These are phyloP conservation scores for Gobio gobio DNA, from an alignment of 2,113 vertebrate species.

Conservation along the genomic window DNA sequence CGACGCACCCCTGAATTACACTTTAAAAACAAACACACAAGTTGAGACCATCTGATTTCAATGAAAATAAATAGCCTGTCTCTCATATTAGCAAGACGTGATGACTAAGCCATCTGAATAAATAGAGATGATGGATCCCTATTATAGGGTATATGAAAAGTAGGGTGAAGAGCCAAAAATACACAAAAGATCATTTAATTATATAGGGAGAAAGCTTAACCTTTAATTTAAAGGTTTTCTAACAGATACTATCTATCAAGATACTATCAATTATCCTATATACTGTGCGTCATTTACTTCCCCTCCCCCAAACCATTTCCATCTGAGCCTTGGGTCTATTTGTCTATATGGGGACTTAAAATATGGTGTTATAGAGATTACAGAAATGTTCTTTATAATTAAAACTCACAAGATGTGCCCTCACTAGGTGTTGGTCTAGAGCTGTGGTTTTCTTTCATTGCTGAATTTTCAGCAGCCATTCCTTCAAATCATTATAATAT, in stretches of 20 bases:
- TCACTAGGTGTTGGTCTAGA: conserved; percentile 17
- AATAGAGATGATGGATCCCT: conserved; percentile 30
- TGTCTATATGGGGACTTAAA: conserved; percentile 40
- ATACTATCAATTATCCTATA: conserved; percentile 56
- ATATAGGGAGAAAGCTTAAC: conserved; percentile 43
- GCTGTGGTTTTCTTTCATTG: neutral
- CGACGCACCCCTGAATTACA: neutral
- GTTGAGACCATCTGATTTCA: conserved; percentile 6
- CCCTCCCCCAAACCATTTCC: conserved; percentile 47
- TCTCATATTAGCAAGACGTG: conserved; percentile 4
- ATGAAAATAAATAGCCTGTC: conserved; percentile 14
- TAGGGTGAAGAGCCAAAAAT: conserved; percentile 48
- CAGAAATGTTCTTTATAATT: conserved; percentile 1
- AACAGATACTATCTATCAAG: conserved; percentile 49
- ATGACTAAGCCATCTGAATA: conserved; percentile 30
- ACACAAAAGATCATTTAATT: conserved; percentile 51
- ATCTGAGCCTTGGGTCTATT: conserved; percentile 32
- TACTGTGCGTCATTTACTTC: conserved; percentile 34
- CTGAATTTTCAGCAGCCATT: too few relatives aligned
- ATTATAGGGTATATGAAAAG: conserved; percentile 23
- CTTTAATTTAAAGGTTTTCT: conserved; percentile 54
- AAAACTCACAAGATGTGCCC: neutral
- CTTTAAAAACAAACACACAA: conserved; percentile 22
- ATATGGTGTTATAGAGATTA: neutral
- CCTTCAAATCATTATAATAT: neutral